These are phyloP conservation scores for Ailuropoda melanoleuca DNA, from an alignment of 2,113 vertebrate species.

Conservation along the genomic window DNA sequence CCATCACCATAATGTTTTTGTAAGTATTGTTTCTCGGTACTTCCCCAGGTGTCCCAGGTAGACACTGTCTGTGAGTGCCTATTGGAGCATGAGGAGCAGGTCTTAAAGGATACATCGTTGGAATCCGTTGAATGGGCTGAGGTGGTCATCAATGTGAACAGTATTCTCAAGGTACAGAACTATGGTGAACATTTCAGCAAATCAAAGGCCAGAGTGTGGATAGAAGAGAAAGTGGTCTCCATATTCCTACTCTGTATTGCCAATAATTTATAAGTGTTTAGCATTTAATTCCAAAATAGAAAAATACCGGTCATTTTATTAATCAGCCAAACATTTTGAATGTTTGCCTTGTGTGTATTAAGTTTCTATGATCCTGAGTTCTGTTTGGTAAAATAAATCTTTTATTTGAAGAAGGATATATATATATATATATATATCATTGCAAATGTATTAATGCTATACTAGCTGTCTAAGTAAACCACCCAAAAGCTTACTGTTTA, in stretches of 20 bases:
- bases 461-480: background rate
- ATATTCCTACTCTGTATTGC: background rate
- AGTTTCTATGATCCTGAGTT: background rate
- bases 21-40: background rate
- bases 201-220: accelerated
- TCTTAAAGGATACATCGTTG: constrained; percentile 86
- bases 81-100: constrained; percentile 93
- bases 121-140: constrained; percentile 93
- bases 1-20: background rate
- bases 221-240: background rate
- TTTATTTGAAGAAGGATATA: background rate
- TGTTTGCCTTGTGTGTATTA: background rate
- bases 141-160: constrained; percentile 90
- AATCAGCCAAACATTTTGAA: background rate
- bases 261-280: background rate
- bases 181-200: accelerated
- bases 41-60: constrained; percentile 93
- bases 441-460: background rate
- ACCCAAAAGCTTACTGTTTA: background rate
- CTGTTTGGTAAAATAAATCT: background rate
- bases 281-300: background rate
- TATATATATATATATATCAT: background rate
- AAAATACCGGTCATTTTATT: background rate
- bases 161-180: constrained; percentile 92
- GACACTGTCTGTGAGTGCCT: constrained; percentile 94